Evolutionary conservation across 2,888 invertebrate genomes (phyloP), one percentile per base, ranked within the genome.

Genomic region (Odontothrips loti): DNA sequence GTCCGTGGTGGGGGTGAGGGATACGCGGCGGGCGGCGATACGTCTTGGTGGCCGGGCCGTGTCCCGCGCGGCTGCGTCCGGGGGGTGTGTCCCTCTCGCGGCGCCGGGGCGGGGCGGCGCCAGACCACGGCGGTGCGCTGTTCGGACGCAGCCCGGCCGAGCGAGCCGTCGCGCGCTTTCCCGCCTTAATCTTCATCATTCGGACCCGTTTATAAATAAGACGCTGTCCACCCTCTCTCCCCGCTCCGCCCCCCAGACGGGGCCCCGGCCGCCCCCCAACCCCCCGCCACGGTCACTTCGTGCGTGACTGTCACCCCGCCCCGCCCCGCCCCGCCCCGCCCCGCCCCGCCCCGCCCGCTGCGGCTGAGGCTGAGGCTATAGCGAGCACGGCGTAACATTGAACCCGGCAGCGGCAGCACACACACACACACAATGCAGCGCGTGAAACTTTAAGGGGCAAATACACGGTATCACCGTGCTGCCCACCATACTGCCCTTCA

Each of bases 101-200:
- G n/a, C n/a, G n/a, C n/a, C n/a, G n/a, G n/a, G n/a, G n/a, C n/a
- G n/a, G n/a, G n/a, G n/a, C n/a, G n/a, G n/a, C n/a, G n/a, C n/a
- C n/a, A n/a, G n/a, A n/a, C n/a, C n/a, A n/a, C n/a, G n/a, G n/a
- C n/a, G n/a, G n/a, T n/a, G n/a, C n/a, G 34, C 34, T 43, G 6
- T 1, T 58, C 58, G 17, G 58, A 58, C 58, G 58, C 58, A 4
- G 58, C 15, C 58, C 6, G 15, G 0, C 10, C 51, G 1, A 51
- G 58, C 58, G 17, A 20, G 17, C 51, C 51, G 51, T 1, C 58
- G 58, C 58, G 17, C 58, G 68, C 68, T 75, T 75, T 75, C 68
- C 68, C 68, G 68, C 68, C 68, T 75, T 75, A 75, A 75, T 75
- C 68, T 75, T 75, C 68, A 75, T 75, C 68, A 75, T 75, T 75